Conservation (phyloP, 2,797 vertebrate species). For the Eulemur mongoz region DNA sequence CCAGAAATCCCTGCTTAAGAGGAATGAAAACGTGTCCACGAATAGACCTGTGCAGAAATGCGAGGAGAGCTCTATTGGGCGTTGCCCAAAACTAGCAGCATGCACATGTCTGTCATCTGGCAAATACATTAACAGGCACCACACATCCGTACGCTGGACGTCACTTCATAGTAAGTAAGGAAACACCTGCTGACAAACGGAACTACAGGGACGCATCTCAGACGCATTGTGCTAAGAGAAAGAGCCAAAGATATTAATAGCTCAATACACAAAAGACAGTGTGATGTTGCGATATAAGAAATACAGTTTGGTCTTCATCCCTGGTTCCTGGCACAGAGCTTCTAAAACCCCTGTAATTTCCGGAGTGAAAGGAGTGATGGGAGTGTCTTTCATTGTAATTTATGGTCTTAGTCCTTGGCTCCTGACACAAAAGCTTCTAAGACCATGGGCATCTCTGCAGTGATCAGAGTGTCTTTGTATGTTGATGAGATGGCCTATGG, state of each 20-base stretch:
- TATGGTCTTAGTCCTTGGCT: background rate
- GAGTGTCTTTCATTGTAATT: background rate
- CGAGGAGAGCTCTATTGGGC: background rate
- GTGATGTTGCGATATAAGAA: background rate
- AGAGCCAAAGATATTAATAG: background rate
- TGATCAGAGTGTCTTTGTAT: background rate
- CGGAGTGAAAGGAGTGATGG: background rate
- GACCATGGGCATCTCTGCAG: background rate
- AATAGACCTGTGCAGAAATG: no score
- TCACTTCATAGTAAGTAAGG: no score
- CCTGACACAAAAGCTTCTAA: background rate
- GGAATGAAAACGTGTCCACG: background rate
- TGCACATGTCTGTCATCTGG: background rate
- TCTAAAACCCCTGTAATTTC: background rate
- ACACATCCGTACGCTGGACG: fast-evolving
- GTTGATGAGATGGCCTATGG: no score
- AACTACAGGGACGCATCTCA: background rate
- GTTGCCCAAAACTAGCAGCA: background rate
- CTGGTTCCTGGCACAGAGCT: background rate
- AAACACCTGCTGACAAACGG: background rate
- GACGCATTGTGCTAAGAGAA: background rate
- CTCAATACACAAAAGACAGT: background rate
- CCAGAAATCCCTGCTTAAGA: background rate
- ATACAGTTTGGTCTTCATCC: background rate
- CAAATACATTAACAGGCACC: background rate